A percentile compares a stretch with the other conserved stretches of the same genome.
These are phyloP conservation scores for Polyommatus iphigenia DNA, from an alignment of 2,888 invertebrate genomes.

Conservation along the genomic window DNA sequence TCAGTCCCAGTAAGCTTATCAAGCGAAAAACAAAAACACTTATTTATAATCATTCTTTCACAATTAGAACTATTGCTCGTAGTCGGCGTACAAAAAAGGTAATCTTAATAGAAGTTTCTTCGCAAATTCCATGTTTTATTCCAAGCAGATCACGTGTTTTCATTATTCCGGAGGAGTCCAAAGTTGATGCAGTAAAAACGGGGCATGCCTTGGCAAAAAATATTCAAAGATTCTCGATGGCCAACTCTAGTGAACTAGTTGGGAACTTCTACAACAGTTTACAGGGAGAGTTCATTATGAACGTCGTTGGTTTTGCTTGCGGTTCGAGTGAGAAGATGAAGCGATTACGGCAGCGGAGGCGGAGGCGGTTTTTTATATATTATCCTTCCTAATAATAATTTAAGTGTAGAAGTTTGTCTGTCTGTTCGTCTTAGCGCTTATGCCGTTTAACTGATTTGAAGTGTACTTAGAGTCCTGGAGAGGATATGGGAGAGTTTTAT, in stretches of 20 bases:
- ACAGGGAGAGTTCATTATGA: conserved; percentile 71
- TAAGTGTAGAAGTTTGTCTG: no score
- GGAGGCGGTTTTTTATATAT: not conserved
- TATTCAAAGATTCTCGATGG: conserved; percentile 61
- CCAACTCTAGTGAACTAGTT: conserved; percentile 60
- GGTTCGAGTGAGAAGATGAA: conserved; percentile 43
- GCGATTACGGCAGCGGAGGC: conserved; percentile 34
- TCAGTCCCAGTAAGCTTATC: no score
- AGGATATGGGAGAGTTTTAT: no score
- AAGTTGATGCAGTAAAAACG: conserved; percentile 43
- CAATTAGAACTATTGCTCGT: not conserved
- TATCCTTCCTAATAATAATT: no score
- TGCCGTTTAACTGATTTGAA: no score
- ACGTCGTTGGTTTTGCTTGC: conserved; percentile 59
- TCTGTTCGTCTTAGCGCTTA: no score
- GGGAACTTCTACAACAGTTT: conserved; percentile 65
- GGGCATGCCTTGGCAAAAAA: conserved; percentile 48
- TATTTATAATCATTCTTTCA: no score
- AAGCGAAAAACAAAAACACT: no score
- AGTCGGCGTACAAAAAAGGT: not conserved
- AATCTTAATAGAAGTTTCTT: not conserved
- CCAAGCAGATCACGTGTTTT: conserved; percentile 20
- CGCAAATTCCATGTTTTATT: not conserved
- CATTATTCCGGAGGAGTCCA: conserved; percentile 12
- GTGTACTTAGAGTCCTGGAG: no score